Evolutionary conservation across 1,140 invertebrate species (phyloP), one percentile per base, ranked within the genome.

Genomic region (Aradophagus sp.): DNA sequence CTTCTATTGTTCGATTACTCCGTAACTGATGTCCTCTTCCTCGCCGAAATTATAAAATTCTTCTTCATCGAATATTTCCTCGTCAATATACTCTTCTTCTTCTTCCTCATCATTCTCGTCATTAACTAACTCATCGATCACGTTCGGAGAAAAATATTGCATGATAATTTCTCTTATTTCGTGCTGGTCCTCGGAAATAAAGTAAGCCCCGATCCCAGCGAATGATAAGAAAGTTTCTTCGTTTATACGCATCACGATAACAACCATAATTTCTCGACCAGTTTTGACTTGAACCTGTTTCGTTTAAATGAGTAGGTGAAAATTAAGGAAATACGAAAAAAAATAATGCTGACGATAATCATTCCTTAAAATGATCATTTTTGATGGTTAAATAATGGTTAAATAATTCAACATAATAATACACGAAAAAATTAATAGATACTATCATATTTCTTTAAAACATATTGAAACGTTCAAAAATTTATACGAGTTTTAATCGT

Each of bases 221-320:
- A 82, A 84, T 12, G 78, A 68, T 12, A 83, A 38, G 11, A 83
- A 83, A 6, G 42, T 70, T 13, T 81, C 78, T 10, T 82, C 81
- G 47, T 58, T 77, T 4, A 78, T 13, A 27, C 71, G 73, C 12
- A 48, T 61, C 2, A 80, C 5, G 14, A 84, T 68, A 2, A 81
- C 38, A 0, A 82, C 63, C 55, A 82, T 76, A 10, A 84, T 50
- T 62, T 84, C 81, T 14, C 5, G 19, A 3, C 77, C 79, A 7
- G 76, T 78, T 66, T 75, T 80, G n/a, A 69, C 34, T 34, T 73
- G 73, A 10, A 77, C 52, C 81, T 81, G 38, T 36, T 15, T 1
- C 6, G 10, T 26, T 23, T 8, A 23, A 23, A 23, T 23, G 4
- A 23, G 8, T 23, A 5, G 8, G 20, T 23, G n/a, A n/a, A n/a